These are phyloP conservation scores for Nyctibius grandis DNA, from an alignment of 2,797 vertebrate species.

Conservation along the genomic window DNA sequence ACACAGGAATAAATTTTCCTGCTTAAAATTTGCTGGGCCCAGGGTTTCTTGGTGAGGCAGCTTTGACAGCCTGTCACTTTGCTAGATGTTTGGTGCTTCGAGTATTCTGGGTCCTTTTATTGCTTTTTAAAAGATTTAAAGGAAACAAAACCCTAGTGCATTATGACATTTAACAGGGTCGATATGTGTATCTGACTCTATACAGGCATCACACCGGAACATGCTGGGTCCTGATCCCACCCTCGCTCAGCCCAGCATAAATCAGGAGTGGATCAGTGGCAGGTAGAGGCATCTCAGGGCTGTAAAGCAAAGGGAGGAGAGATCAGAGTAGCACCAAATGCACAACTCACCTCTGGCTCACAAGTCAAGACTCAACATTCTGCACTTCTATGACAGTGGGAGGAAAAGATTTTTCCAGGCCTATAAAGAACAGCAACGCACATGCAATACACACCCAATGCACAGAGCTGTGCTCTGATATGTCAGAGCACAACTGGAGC, in stretches of 20 bases:
- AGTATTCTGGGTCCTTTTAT: constrained; percentile 43
- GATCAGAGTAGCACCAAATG: not conserved
- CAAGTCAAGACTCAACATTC: not conserved
- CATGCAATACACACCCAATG: fast-evolving
- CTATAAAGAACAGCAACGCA: not conserved
- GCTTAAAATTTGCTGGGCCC: constrained; percentile 68
- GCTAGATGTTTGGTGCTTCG: constrained; percentile 33
- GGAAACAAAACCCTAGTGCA: constrained; percentile 36
- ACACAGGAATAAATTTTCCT: constrained; percentile 65
- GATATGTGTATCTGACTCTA: constrained; percentile 1
- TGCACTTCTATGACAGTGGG: not conserved
- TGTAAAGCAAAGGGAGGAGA: not conserved
- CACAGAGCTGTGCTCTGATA: not conserved
- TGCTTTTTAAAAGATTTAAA: constrained; percentile 64
- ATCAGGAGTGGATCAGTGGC: not conserved
- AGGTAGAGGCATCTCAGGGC: not conserved
- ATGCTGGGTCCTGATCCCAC: not conserved
- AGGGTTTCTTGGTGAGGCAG: constrained; percentile 51
- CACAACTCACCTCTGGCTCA: not conserved
- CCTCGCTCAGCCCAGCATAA: not conserved
- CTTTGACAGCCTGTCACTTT: constrained; percentile 65
- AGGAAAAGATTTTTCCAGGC: not conserved
- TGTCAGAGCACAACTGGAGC: not conserved
- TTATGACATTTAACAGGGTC: constrained; percentile 31
- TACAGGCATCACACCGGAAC: not conserved